Base-by-base conservation (phyloP, 1,140 invertebrate species). In the Delia radicum region DNA sequence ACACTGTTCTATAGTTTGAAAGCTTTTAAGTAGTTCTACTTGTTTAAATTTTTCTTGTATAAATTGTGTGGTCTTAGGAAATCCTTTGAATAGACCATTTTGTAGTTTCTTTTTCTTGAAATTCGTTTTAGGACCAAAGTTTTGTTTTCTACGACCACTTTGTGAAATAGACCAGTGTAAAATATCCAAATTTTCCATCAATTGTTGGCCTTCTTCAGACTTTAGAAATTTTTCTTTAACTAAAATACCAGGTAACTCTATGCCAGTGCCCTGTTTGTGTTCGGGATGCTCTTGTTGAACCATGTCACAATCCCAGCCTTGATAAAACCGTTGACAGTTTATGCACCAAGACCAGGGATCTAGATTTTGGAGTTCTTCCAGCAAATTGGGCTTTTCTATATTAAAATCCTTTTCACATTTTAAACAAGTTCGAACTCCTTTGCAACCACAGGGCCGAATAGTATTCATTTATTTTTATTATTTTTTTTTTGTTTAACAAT, bases 111-210 rank as follows among this genome's bases (percentile, higher is more conserved):
- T 90, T 83, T 96, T 97, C 82, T 99, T 99, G 83, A 99, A 99
- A 87, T 99, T 99, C 26, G 97, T 96, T 88, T 98, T 98, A 3
- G 98, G 98, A 13, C 98, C 98, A 89, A 93, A 99, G 87, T 99
- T 99, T 91, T 98, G 96, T 87, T 99, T 99, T 77, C 94, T 91
- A 73, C 98, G 89, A 3, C 98, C 98, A 87, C 97, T 99, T 87
- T 99, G 98, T 2, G 98, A 99, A 37, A 90, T 87, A 77, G 94
- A 91, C 97, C 98, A 99, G 1, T 93, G 91, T 67, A 96, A 88
- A 73, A 88, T 84, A 87, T 99, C 95, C 67, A 99, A 91, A 21
- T 90, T 87, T 65, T 88, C 80, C 37, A 95, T 89, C 21, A 98
- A 86, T 13, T 83, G 77, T 0, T 82, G 76, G 81, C 95, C 93